Evolutionary conservation across 2,797 vertebrate genomes (phyloP).

Genomic region (Rhynchonycteris naso): DNA sequence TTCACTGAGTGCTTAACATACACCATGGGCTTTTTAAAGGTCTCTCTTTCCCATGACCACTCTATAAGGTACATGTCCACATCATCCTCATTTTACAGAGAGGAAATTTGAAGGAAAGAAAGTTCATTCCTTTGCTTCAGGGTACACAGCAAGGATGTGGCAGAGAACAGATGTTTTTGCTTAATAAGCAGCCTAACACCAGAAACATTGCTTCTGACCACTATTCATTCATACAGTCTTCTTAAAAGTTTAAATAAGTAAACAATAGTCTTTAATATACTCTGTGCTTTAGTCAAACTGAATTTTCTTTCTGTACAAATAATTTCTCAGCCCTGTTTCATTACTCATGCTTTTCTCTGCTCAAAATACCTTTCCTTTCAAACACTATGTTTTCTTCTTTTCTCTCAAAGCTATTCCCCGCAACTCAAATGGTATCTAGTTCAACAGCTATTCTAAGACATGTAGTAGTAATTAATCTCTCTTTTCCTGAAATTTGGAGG

Average conservation of each 20-base stretch:
- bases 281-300: background rate
- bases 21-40: background rate
- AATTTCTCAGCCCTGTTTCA: background rate
- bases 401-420: background rate
- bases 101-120: background rate
- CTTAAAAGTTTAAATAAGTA: background rate
- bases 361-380: background rate
- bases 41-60: background rate
- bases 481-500: background rate
- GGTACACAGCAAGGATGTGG: background rate
- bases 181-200: background rate
- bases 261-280: background rate
- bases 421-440: background rate
- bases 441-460: background rate
- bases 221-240: background rate
- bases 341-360: background rate
- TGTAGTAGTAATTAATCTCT: background rate
- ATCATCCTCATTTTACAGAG: background rate
- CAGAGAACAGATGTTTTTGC: background rate
- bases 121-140: background rate
- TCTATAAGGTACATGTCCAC: background rate
- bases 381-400: background rate
- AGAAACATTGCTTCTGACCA: background rate
- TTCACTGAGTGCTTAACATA: background rate
- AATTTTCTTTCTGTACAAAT: background rate